Evolutionary conservation across 2,113 vertebrate species (phyloP), one percentile per base, ranked within the genome.

Genomic region (Spilogale gracilis): DNA sequence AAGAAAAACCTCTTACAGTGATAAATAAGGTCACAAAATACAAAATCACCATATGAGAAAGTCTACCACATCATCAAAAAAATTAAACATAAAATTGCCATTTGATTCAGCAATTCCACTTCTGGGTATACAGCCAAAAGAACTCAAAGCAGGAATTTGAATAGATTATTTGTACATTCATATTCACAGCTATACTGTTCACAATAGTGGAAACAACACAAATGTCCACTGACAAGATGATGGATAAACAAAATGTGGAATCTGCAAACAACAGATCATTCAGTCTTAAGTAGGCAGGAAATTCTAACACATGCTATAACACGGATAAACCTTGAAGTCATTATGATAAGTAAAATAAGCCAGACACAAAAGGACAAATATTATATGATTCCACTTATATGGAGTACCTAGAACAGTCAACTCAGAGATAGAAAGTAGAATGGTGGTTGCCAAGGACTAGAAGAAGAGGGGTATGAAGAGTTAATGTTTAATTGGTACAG

Each of bases 71-170:
- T 52, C 21, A 61, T 80, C 60, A 94, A 80, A 87, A 87, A 94
- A 67, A 71, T 45, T 94, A 80, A 94, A 93, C 23, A 84, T 18
- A 85, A 48, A 71, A 87, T n/a, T 88, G 43, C 54, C 9, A 48
- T 56, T 82, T 65, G n/a, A 96, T 74, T 56, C 65, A 95, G 83
- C 48, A 92, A 88, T 63, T 95, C 21, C 50, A 88, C 45, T 63
- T 81, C 48, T 88, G 67, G 52, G 38, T 88, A 87, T 87, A 38
- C 32, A 85, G 7, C 16, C 67, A 76, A 54, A 76, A 93, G 81
- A 93, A 93, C n/a, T 63, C 17, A 93, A 93, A 85, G 45, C 91
- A 85, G 30, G 43, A n/a, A 30, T 45, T 76, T 85, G 30, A 93
- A 74, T 9, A 63, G 56, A 63, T 58, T 58, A 67, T 79, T 69